These are phyloP conservation scores for Phengaris alcon DNA, from an alignment of 2,888 invertebrate genomes.

Conservation along the genomic window DNA sequence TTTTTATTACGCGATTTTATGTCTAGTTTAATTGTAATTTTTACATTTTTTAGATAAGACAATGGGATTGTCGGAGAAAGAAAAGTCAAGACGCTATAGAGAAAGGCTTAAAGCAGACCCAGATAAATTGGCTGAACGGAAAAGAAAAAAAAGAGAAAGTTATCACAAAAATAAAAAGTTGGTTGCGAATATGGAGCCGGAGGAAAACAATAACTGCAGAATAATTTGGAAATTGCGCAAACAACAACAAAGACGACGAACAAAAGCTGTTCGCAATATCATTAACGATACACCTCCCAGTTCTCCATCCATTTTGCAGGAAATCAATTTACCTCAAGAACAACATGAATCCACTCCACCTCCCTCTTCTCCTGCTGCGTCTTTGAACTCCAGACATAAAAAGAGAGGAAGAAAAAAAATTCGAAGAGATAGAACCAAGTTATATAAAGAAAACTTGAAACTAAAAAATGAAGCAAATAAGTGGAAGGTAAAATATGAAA, in stretches of 20 bases:
- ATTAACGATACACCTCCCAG: conserved; percentile 15
- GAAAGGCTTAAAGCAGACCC: no score
- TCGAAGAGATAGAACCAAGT: conserved; percentile 20
- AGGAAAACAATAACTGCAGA: conserved; percentile 23
- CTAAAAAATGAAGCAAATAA: conserved; percentile 15
- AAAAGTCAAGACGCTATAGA: no score
- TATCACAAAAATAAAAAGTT: conserved; percentile 1
- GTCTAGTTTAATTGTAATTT: no score
- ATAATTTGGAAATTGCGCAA: conserved; percentile 24
- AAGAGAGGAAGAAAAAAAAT: conserved; percentile 25
- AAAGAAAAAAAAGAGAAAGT: neutral
- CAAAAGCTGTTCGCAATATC: conserved; percentile 17
- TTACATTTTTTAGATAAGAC: no score
- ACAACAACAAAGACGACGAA: conserved; percentile 13
- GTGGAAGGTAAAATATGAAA: conserved; percentile 25
- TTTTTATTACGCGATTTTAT: no score
- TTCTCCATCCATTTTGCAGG: conserved; percentile 23
- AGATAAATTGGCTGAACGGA: neutral
- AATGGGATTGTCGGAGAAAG: no score
- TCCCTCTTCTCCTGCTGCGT: conserved; percentile 9
- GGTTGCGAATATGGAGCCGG: conserved; percentile 14
- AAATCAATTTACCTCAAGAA: conserved; percentile 16
- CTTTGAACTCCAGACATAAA: conserved; percentile 11
- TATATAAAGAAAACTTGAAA: conserved; percentile 26
- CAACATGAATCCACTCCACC: conserved; percentile 18